Conservation (phyloP, 2,797 vertebrate genomes). For the Clarias laeviceps region DNA sequence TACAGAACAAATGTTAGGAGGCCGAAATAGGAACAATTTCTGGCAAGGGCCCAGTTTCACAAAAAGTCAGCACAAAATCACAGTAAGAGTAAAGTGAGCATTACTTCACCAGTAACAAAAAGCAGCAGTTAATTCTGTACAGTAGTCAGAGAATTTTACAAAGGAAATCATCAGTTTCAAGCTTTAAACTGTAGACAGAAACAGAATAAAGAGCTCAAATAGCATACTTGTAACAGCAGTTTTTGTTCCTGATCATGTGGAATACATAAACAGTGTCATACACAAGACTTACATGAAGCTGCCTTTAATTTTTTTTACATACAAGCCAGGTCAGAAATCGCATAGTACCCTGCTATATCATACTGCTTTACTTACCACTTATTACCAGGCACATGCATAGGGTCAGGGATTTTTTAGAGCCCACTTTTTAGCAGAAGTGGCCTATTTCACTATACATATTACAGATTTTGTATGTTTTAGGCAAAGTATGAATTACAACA, state of each 20-base stretch:
- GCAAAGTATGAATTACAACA: neutral
- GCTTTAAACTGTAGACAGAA: neutral
- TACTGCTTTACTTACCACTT: conserved; percentile 5
- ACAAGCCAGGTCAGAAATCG: conserved; percentile 7
- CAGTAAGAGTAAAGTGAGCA: conserved; percentile 2
- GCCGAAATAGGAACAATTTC: neutral
- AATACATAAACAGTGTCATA: conserved; percentile 18
- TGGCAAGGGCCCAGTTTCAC: neutral
- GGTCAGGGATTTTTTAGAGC: neutral
- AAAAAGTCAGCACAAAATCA: conserved; percentile 11
- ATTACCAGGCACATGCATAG: conserved; percentile 5
- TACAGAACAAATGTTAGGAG: conserved; percentile 9
- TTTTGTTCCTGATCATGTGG: neutral
- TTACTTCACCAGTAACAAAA: conserved; percentile 7
- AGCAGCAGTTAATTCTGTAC: conserved; percentile 4
- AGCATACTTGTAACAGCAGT: neutral
- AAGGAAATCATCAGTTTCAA: neutral
- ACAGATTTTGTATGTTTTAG: too few relatives aligned
- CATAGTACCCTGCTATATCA: neutral
- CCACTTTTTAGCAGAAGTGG: neutral
- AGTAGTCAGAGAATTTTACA: conserved; percentile 5
- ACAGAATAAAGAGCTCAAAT: neutral
- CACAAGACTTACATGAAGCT: conserved; percentile 18
- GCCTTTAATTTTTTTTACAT: neutral
- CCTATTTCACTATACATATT: neutral